Conservation (phyloP, 2,797 vertebrate species). For the Arrhamphus sclerolepis region DNA sequence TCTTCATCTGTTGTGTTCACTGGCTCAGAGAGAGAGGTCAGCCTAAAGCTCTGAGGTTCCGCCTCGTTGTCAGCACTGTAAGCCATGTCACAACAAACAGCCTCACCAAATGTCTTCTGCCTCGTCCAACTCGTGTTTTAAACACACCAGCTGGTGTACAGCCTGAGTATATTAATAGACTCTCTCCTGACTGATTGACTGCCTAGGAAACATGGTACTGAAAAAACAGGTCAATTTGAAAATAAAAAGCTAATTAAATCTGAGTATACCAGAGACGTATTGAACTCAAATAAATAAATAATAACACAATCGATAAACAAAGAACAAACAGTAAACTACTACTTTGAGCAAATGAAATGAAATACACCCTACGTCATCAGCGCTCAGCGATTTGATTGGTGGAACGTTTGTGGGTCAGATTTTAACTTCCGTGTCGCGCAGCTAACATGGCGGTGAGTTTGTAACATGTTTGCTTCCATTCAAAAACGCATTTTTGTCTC, state of each 20-base stretch:
- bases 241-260: conserved; percentile 50
- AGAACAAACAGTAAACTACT: neutral
- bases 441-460: conserved; percentile 77
- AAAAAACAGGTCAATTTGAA: conserved; percentile 54
- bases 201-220: conserved; percentile 11
- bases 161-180: conserved; percentile 70
- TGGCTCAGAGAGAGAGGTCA: conserved; percentile 25
- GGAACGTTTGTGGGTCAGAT: conserved; percentile 33
- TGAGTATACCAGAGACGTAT: rapidly evolving
- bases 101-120: conserved; percentile 24
- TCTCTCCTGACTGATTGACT: conserved; percentile 7
- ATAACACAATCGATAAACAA: neutral
- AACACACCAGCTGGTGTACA: conserved; percentile 40
- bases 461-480: conserved; percentile 32
- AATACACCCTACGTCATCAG: conserved; percentile 21
- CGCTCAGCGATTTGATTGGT: conserved; percentile 62
- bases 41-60: conserved; percentile 19
- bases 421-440: conserved; percentile 67
- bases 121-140: conserved; percentile 42
- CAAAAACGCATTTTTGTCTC: neutral
- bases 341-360: no score
- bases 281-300: neutral
- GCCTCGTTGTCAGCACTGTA: conserved; percentile 43
- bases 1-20: conserved; percentile 25
- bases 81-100: conserved; percentile 66